phyloP scores from a whole-genome alignment of 2,113 vertebrate species.

The Phocoena sinus region DNA sequence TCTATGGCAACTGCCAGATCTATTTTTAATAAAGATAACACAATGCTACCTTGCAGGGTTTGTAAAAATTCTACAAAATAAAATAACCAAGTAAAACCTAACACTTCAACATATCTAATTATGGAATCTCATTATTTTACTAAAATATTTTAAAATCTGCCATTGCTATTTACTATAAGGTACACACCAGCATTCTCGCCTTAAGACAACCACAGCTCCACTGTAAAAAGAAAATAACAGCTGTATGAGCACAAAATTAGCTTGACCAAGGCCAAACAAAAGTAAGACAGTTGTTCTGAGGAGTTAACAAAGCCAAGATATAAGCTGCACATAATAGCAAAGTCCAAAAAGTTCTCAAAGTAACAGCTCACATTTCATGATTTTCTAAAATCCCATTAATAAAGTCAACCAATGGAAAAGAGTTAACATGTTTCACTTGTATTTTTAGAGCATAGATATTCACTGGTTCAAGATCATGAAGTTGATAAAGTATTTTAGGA shows the following conservation, averaged over 20 bases:
- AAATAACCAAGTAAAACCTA: background rate
- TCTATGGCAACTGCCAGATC: background rate
- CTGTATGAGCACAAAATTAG: background rate
- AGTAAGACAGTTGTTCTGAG: background rate
- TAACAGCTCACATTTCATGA: background rate
- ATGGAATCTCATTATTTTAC: background rate
- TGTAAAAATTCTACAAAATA: background rate
- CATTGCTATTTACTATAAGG: background rate
- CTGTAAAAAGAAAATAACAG: background rate
- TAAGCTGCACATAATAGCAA: background rate
- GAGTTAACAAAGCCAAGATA: background rate
- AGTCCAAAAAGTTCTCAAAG: background rate
- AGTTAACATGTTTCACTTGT: background rate
- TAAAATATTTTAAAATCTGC: background rate
- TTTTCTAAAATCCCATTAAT: background rate
- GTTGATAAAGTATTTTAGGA: background rate
- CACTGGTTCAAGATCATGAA: background rate
- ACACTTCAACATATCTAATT: background rate
- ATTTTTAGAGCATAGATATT: background rate
- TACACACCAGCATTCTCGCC: background rate
- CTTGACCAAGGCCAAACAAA: background rate
- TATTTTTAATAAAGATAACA: background rate
- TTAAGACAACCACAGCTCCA: background rate
- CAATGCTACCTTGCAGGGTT: background rate
- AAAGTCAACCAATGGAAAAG: background rate